phyloP scores from a whole-genome alignment of 1,140 invertebrate genomes.

The Metopolophium dirhodum region DNA sequence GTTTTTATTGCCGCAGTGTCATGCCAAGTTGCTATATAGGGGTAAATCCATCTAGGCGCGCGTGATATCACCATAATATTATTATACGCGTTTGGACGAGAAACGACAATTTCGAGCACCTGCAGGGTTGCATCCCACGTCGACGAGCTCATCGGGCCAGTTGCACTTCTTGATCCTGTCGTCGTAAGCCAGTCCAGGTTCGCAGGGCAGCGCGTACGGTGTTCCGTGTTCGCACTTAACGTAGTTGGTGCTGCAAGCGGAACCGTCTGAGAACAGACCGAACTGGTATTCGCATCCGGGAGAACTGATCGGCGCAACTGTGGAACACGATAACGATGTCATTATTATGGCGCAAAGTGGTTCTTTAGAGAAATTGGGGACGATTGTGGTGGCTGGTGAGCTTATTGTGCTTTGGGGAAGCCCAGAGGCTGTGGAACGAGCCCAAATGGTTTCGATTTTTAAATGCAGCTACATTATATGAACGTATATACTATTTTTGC shows the following conservation, averaged over 20 bases:
- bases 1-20: neutral
- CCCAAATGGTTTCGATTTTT: neutral
- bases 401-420: too few relatives aligned
- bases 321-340: neutral
- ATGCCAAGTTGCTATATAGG: neutral
- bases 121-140: slow-evolving; percentile 80
- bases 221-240: slow-evolving; percentile 85
- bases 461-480: neutral
- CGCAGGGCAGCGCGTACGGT: slow-evolving; percentile 79
- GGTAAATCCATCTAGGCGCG: neutral
- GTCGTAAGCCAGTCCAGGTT: slow-evolving; percentile 86
- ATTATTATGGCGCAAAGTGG: neutral
- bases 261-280: slow-evolving; percentile 81
- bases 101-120: slow-evolving; percentile 64
- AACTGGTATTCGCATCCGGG: slow-evolving; percentile 88
- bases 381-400: too few relatives aligned
- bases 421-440: neutral
- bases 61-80: neutral
- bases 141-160: slow-evolving; percentile 88
- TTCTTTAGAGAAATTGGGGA: neutral
- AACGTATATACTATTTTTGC: too few relatives aligned
- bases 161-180: slow-evolving; percentile 87
- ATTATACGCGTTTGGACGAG: neutral
- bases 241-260: slow-evolving; percentile 83
- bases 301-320: slow-evolving; percentile 78